Conservation (phyloP, 2,888 invertebrate species). For the Tenthredo scrophulariae region DNA sequence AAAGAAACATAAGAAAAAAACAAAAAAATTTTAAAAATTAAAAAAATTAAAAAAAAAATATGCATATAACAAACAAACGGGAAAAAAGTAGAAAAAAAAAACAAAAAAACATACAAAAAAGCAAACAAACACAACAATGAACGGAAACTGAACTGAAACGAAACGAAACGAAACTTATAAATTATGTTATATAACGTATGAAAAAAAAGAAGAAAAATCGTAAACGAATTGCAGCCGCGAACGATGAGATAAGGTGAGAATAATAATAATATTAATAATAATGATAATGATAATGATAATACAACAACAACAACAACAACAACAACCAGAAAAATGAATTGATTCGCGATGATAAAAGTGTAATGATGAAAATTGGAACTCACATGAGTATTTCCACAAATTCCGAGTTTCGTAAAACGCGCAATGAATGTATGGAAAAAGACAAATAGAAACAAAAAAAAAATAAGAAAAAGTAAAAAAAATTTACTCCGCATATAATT, state of each 20-base stretch:
- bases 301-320: background rate
- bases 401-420: background rate
- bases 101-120: background rate
- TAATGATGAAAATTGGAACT: background rate
- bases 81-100: background rate
- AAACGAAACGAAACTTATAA: slow-evolving; percentile 11
- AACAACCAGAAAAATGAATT: background rate
- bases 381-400: background rate
- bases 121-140: slow-evolving; percentile 5
- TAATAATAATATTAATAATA: background rate
- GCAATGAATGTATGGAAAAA: background rate
- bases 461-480: slow-evolving; percentile 18
- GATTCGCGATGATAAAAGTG: background rate
- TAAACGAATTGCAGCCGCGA: slow-evolving; percentile 15
- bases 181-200: background rate
- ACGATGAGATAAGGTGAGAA: background rate
- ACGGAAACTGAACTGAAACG: background rate
- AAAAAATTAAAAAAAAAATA: background rate
- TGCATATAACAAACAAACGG: background rate
- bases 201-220: background rate
- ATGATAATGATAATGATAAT: background rate
- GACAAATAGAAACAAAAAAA: background rate
- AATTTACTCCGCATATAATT: slow-evolving; percentile 29
- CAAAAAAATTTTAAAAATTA: background rate
- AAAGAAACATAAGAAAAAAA: slow-evolving; percentile 63